Evolutionary conservation across 2,888 invertebrate species (phyloP).

Genomic region (Diarsia dahlii): DNA sequence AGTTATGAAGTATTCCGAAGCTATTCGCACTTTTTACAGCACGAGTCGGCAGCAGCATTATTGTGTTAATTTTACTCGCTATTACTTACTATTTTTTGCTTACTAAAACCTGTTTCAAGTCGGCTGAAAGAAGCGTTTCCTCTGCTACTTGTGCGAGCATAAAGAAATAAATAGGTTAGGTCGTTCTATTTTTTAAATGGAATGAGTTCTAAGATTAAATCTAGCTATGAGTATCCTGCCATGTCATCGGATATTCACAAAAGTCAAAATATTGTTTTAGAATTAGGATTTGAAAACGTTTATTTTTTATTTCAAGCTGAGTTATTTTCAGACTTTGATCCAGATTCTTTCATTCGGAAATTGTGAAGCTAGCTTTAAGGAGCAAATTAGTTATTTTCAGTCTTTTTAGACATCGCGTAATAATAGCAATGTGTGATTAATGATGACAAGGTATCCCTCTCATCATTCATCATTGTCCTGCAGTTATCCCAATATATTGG

Average conservation of each 20-base stretch:
- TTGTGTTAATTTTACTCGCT: slow-evolving; percentile 66
- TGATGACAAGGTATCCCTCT: no score
- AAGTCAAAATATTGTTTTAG: not conserved
- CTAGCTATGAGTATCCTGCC: slow-evolving; percentile 14
- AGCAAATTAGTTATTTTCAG: not conserved
- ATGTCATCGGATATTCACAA: not conserved
- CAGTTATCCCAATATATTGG: no score
- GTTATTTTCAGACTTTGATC: slow-evolving; percentile 6
- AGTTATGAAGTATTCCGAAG: slow-evolving; percentile 70
- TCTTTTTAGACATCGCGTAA: not conserved
- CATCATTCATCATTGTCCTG: no score
- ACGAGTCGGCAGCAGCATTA: slow-evolving; percentile 63
- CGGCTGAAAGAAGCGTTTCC: slow-evolving; percentile 58
- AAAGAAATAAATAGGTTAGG: slow-evolving; percentile 60
- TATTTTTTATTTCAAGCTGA: not conserved
- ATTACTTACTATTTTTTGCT: slow-evolving; percentile 53
- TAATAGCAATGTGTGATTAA: no score
- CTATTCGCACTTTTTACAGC: slow-evolving; percentile 71
- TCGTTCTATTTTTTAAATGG: slow-evolving; percentile 31
- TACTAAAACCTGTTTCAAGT: slow-evolving; percentile 56
- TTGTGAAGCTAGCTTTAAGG: not conserved
- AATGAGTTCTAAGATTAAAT: slow-evolving; percentile 16
- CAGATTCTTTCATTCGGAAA: not conserved
- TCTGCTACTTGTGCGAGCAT: slow-evolving; percentile 49
- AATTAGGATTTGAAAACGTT: not conserved